Conservation (phyloP, 2,888 invertebrate genomes). For the Eumacrocentrus americanus region DNA sequence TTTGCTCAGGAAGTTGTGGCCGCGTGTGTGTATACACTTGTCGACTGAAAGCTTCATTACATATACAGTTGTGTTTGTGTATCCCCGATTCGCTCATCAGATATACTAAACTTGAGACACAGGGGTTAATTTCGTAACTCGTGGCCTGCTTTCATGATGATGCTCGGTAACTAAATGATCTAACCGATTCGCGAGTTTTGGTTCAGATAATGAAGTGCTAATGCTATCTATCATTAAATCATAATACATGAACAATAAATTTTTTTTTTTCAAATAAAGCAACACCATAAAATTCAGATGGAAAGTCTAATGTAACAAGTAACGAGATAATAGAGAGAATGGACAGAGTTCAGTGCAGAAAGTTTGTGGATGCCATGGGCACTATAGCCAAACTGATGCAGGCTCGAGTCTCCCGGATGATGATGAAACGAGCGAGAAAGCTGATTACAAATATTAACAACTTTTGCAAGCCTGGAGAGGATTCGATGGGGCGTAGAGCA, state of each 20-base stretch:
- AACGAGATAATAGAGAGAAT: too few species aligned
- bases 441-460: constrained; percentile 38
- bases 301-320: too few species aligned
- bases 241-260: too few species aligned
- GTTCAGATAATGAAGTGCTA: too few species aligned
- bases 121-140: too few species aligned
- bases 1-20: constrained; percentile 21
- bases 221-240: too few species aligned
- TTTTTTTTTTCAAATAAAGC: too few species aligned
- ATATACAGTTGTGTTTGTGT: not conserved
- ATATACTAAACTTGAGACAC: too few species aligned
- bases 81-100: not conserved
- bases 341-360: not conserved
- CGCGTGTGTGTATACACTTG: constrained; percentile 14
- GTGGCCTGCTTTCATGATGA: too few species aligned
- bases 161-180: too few species aligned
- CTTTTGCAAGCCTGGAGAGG: constrained; percentile 25
- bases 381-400: not conserved
- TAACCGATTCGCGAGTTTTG: too few species aligned
- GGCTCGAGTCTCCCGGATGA: constrained; percentile 12
- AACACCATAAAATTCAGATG: too few species aligned
- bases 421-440: constrained; percentile 29
- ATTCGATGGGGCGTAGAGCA: constrained; percentile 10
- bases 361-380: not conserved
- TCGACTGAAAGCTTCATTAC: constrained; percentile 22